Evolutionary conservation across 2,888 invertebrate genomes (phyloP).

Genomic region (Mesopsocus fuscifrons): DNA sequence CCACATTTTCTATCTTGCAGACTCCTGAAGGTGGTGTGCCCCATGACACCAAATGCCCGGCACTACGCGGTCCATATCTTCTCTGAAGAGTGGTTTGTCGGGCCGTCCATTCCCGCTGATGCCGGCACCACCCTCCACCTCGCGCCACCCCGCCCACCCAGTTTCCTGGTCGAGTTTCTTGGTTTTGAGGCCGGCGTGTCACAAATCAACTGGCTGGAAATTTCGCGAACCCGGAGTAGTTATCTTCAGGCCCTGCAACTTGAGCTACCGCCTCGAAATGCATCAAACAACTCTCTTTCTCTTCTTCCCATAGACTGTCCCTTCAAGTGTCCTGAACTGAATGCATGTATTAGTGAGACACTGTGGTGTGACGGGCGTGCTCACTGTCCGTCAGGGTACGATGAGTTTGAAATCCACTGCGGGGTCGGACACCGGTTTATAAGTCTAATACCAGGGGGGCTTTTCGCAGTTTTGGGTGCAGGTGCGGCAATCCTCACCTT

Average conservation of each 20-base stretch:
- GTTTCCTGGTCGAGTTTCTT: slow-evolving; percentile 46
- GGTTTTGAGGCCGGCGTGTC: slow-evolving; percentile 45
- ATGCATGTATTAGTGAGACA: slow-evolving; percentile 53
- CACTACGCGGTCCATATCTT: slow-evolving; percentile 56
- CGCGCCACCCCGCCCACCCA: slow-evolving; percentile 22
- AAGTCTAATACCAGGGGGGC: slow-evolving; percentile 9
- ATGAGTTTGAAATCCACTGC: slow-evolving; percentile 49
- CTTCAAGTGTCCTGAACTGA: slow-evolving; percentile 49
- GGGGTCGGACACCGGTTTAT: slow-evolving; percentile 25
- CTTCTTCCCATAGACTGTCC: slow-evolving; percentile 23
- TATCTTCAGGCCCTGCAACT: slow-evolving; percentile 34
- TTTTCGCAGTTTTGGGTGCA: slow-evolving; percentile 11
- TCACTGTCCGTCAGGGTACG: slow-evolving; percentile 45
- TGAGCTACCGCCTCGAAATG: slow-evolving; percentile 11
- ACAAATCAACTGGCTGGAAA: slow-evolving; percentile 60
- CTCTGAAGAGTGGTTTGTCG: slow-evolving; percentile 56
- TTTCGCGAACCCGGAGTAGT: slow-evolving; percentile 40
- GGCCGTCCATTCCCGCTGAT: slow-evolving; percentile 18
- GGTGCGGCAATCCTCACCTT: slow-evolving; percentile 9
- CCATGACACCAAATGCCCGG: slow-evolving; percentile 42
- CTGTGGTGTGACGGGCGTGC: slow-evolving; percentile 56
- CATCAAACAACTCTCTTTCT: slow-evolving; percentile 12
- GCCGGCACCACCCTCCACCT: slow-evolving; percentile 20
- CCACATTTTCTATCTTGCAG: no score
- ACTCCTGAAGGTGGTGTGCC: slow-evolving; percentile 48